These are phyloP conservation scores for Bombus difficillimus DNA, from an alignment of 1,140 invertebrate genomes.

Conservation along the genomic window DNA sequence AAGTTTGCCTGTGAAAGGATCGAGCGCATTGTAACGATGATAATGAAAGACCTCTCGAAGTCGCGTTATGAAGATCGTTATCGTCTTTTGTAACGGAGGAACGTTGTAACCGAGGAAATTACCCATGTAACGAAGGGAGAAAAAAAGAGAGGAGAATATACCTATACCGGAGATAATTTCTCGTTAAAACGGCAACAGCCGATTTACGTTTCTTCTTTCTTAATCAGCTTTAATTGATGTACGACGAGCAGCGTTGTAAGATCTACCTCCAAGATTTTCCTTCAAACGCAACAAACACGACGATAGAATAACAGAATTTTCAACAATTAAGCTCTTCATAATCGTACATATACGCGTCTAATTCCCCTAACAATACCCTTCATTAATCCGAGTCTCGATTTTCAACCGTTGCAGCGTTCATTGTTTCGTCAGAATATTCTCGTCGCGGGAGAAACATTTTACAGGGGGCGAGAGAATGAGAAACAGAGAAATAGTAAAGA, in stretches of 20 bases:
- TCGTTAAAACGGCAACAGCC: background rate
- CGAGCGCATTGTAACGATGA: too few species aligned
- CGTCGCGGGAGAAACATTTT: background rate
- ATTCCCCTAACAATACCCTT: background rate
- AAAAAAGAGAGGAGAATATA: too few species aligned
- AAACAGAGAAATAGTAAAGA: background rate
- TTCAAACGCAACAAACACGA: background rate
- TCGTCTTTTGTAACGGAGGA: too few species aligned
- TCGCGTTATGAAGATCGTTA: too few species aligned
- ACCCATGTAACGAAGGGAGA: too few species aligned
- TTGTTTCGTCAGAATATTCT: slow-evolving; percentile 11
- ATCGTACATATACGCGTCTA: background rate
- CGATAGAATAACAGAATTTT: background rate
- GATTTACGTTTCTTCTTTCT: background rate
- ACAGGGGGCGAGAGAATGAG: background rate
- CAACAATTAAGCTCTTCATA: background rate
- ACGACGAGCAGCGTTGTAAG: background rate
- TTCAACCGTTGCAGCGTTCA: background rate
- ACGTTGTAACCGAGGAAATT: too few species aligned
- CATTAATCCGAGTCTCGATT: slow-evolving; percentile 24
- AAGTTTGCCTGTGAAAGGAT: too few species aligned
- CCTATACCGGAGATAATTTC: background rate
- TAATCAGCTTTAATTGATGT: background rate
- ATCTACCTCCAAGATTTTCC: background rate
- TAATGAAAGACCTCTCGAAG: too few species aligned